Evolutionary conservation across 2,797 vertebrate genomes (phyloP), one percentile per base, ranked within the genome.

Genomic region (Enteromius treurensis): DNA sequence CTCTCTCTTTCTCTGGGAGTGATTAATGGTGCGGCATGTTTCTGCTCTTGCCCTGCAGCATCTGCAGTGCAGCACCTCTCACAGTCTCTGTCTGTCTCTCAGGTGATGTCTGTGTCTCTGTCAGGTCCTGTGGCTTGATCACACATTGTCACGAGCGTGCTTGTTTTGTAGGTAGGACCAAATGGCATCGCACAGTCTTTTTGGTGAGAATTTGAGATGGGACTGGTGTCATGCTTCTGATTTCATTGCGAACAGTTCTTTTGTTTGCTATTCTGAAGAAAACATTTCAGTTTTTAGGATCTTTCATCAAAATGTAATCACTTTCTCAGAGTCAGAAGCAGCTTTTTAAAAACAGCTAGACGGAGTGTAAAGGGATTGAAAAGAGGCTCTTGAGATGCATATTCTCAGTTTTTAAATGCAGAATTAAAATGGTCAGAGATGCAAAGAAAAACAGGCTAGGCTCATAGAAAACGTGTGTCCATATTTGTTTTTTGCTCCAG

Each of bases 21-120:
- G 70, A 73, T 51, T 49, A 73, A 73, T 73, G 47, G 70, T 73
- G 47, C 9, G 11, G 70, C 26, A 21, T 73, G 70, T 73, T 45
- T 65, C 23, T 67, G 42, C 17, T 34, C 34, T 29, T 51, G 29
- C 58, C 74, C 34, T 42, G 14, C 55, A 42, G 34, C 40, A 58
- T 45, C 51, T 62, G 34, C 37, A 55, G 51, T 58, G 32, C 53
- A 53, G 45, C 51, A n/a, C 55, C 53, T 37, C 55, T 47, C n/a
- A 49, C 45, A 19, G 26, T 60, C 45, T 79, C 69, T 84, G 81
- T 73, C 53, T 86, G 67, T 79, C 80, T 75, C 74, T 76, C 76
- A 55, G 26, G 26, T 51, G 70, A 51, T 17, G 68, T 70, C 45
- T 49, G 26, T 73, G 67, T 69, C 34, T 42, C 34, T 5, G 5